Evolutionary conservation across 2,113 vertebrate genomes (phyloP), one percentile per base, ranked within the genome.

Genomic region (Rissa tridactyla): DNA sequence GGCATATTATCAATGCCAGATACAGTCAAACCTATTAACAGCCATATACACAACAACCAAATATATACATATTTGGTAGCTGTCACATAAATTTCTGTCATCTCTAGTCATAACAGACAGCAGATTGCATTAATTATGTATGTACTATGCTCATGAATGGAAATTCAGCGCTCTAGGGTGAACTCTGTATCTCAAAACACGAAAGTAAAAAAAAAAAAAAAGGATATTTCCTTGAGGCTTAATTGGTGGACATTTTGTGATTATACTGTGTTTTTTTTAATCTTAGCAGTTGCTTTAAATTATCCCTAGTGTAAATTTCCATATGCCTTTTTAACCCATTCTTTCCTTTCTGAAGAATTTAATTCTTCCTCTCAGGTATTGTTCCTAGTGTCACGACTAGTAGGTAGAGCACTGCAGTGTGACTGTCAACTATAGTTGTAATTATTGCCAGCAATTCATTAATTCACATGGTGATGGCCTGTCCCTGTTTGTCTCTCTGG

Each of bases 71-170:
- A 92, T 97, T 96, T 94, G 86, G 72, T 64, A 92, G 86, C 76
- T 84, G 83, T 96, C 96, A 96, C 86, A 68, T 92, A 86, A 90
- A 90, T 90, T 78, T 92, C 93, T 89, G 78, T 96, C 71, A 85
- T 80, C 75, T 69, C 72, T 55, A 78, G 68, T 78, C 87, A 85
- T 47, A 94, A 93, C 94, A 96, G 91, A 80, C 69, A 82, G 87
- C 52, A 94, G 88, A 94, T 66, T 96, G 94, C 79, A 95, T 90
- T 94, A 97, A 90, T 96, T 94, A 94, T 94, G 75, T 71, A 97
- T 97, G 94, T 92, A 85, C 86, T 83, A 36, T 73, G 88, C 81
- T 95, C 91, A 93, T 90, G 82, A 96, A 96, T 86, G 73, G 62
- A 81, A 90, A 90, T 76, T 55, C 54, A 82, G 51, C 4, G 81